These are phyloP conservation scores for Sebastes goodei DNA, from an alignment of 2,797 vertebrate genomes.

Conservation along the genomic window DNA sequence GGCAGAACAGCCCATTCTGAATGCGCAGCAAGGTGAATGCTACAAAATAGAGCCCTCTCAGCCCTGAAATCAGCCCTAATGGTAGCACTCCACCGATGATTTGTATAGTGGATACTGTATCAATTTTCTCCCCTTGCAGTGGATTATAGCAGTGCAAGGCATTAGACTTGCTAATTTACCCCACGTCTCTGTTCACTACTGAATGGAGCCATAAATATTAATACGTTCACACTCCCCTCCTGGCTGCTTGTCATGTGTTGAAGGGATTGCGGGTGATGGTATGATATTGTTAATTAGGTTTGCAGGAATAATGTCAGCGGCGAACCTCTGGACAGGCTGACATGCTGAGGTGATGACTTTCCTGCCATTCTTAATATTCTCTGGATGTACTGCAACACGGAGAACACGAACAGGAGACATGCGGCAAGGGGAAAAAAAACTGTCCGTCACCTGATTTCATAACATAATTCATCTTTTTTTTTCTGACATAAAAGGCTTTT, in stretches of 20 bases:
- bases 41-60: slow-evolving; percentile 28
- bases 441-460: slow-evolving; percentile 7
- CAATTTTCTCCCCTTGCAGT: slow-evolving; percentile 41
- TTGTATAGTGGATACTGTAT: slow-evolving; percentile 49
- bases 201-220: slow-evolving; percentile 77
- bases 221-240: slow-evolving; percentile 53
- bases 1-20: slow-evolving; percentile 1
- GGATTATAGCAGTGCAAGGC: slow-evolving; percentile 44
- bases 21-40: slow-evolving; percentile 24
- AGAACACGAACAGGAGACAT: slow-evolving; percentile 8
- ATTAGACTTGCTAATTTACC: slow-evolving; percentile 80
- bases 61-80: slow-evolving; percentile 36
- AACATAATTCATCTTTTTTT: not conserved
- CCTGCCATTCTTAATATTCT: slow-evolving; percentile 27
- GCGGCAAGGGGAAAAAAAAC: not conserved
- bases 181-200: slow-evolving; percentile 59
- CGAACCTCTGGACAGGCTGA: slow-evolving; percentile 44
- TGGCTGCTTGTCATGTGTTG: slow-evolving; percentile 59
- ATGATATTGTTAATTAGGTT: slow-evolving; percentile 70
- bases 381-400: not conserved
- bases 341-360: slow-evolving; percentile 55
- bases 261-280: slow-evolving; percentile 51
- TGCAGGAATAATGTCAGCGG: slow-evolving; percentile 58
- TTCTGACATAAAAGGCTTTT: not conserved
- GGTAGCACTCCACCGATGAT: slow-evolving; percentile 36